These are phyloP conservation scores for Cryptosula pallasiana DNA, from an alignment of 2,888 invertebrate genomes.

Conservation along the genomic window DNA sequence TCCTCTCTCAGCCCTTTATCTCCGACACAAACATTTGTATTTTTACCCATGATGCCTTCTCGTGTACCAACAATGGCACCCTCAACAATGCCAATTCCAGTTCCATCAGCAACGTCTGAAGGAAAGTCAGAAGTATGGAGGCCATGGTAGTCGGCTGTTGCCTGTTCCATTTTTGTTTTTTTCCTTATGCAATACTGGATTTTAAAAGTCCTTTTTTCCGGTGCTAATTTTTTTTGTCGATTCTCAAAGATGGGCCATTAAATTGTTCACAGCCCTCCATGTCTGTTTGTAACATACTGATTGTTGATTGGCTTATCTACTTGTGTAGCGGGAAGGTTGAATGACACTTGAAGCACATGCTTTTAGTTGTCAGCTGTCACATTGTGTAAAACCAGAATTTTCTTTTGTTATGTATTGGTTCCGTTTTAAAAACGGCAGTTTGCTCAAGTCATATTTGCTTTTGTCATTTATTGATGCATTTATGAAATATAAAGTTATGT, in stretches of 20 bases:
- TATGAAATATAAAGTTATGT: too few species aligned
- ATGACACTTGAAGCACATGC: slow-evolving; percentile 1
- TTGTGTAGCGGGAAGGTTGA: slow-evolving; percentile 15
- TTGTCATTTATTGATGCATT: too few species aligned
- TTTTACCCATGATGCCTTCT: slow-evolving; percentile 12
- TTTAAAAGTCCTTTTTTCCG: not conserved
- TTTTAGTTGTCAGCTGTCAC: too few species aligned
- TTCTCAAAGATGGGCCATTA: too few species aligned
- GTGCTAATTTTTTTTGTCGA: not conserved
- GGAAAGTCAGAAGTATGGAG: slow-evolving; percentile 13
- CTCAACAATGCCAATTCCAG: not conserved
- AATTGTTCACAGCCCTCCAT: not conserved
- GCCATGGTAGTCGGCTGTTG: not conserved
- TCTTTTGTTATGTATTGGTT: too few species aligned
- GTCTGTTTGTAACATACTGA: not conserved
- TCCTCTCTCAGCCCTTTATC: slow-evolving; percentile 17
- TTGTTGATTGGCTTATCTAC: not conserved
- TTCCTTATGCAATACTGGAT: slow-evolving; percentile 5
- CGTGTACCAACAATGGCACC: not conserved
- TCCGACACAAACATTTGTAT: slow-evolving; percentile 15
- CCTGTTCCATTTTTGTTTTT: not conserved
- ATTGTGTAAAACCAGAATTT: too few species aligned
- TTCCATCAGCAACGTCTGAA: not conserved
- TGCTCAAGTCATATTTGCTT: too few species aligned
- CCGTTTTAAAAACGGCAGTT: too few species aligned